Evolutionary conservation across 2,888 invertebrate species (phyloP), one percentile per base, ranked within the genome.

Genomic region (Gasteruption jaculator): DNA sequence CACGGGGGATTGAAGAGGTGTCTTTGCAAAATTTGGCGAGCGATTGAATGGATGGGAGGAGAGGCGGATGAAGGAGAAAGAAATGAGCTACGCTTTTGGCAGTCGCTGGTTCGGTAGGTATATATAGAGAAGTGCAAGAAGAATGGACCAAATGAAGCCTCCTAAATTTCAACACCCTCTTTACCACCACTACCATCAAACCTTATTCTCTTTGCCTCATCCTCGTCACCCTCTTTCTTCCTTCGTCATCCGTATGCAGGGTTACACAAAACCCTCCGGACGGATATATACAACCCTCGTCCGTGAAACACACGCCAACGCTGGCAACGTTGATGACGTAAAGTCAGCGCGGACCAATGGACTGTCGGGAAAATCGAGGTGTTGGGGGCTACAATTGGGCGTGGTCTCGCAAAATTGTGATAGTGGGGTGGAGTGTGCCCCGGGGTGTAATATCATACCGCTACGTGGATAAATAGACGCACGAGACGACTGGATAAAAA

Each of bases 391-490:
- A 51, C 53, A 54, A 57, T 52, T 57, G 66, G 67, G 68, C 68
- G 68, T 66, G 66, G 66, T 53, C 54, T 54, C 25, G 35, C n/a
- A n/a, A n/a, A n/a, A n/a, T n/a, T n/a, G n/a, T n/a, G n/a, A n/a
- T n/a, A 41, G 55, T 50, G 53, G 49, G 53, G 51, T 56, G 52
- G 54, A 60, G 60, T 60, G 56, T 59, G 66, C 65, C 64, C 56
- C 63, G 58, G 68, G 68, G 64, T 68, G 63, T 66, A 68, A 68
- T 68, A 68, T 67, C 65, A 65, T 68, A 67, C 66, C 65, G 61
- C 66, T 62, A 58, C 58, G 60, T 67, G 66, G 63, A 68, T 64
- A 68, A 68, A 68, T 67, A 68, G 65, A 68, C 65, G 67, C 60
- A 54, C 50, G 53, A 54, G 52, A 54, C 38, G 48, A 41, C 41